phyloP scores from a whole-genome alignment of 1,140 invertebrate species.

The Drosophila simulans region DNA sequence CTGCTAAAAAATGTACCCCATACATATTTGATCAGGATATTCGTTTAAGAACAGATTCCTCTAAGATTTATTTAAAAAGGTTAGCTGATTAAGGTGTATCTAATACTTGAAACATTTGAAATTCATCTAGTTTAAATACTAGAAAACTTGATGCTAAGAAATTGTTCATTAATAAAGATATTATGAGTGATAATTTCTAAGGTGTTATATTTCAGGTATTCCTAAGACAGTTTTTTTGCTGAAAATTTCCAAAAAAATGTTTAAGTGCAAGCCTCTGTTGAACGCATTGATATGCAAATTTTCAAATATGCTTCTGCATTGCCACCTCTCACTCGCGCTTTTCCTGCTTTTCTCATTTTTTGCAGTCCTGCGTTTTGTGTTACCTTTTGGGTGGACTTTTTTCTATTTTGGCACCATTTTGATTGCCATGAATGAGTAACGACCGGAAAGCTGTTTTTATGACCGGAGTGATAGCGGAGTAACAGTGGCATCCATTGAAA shows the following conservation, averaged over 20 bases:
- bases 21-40: too few species aligned
- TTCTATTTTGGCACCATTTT: slow-evolving; percentile 81
- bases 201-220: too few species aligned
- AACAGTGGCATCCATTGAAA: slow-evolving; percentile 39
- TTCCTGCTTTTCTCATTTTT: slow-evolving; percentile 14
- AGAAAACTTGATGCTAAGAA: too few species aligned
- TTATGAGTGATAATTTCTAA: too few species aligned
- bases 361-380: slow-evolving; percentile 23
- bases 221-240: too few species aligned
- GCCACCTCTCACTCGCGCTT: slow-evolving; percentile 9
- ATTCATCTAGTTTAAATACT: too few species aligned
- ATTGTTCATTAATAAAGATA: too few species aligned
- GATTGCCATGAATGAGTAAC: slow-evolving; percentile 83
- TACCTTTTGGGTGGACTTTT: slow-evolving; percentile 58
- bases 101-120: too few species aligned
- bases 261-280: slow-evolving; percentile 31
- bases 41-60: too few species aligned
- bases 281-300: slow-evolving; percentile 81
- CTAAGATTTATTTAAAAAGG: too few species aligned
- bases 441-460: slow-evolving; percentile 83
- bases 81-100: too few species aligned
- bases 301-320: slow-evolving; percentile 63
- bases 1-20: neutral
- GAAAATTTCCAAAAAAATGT: neutral
- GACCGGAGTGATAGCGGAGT: slow-evolving; percentile 72